A percentile compares a stretch with the other conserved stretches of the same genome.
Evolutionary conservation across 2,113 vertebrate species (phyloP).

Genomic region (Hystrix cristata): DNA sequence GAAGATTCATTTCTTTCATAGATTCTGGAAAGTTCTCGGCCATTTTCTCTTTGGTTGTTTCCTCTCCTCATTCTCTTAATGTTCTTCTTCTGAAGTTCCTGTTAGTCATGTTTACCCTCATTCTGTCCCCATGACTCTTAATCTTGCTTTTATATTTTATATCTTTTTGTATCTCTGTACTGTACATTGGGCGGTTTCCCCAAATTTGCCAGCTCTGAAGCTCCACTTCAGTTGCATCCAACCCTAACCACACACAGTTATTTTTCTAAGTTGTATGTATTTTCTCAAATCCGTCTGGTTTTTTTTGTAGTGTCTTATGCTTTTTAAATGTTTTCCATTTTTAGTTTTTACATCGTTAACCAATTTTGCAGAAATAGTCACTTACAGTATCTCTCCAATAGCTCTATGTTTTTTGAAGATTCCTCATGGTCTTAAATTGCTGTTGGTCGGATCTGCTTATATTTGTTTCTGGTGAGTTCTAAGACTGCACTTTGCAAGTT

Average conservation of each 20-base stretch:
- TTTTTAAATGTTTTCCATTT: background rate
- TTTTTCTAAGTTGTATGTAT: background rate
- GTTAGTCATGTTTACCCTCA: background rate
- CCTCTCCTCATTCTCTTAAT: background rate
- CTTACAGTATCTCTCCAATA: background rate
- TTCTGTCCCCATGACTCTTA: background rate
- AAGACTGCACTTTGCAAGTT: background rate
- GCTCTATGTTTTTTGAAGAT: background rate
- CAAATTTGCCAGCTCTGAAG: background rate
- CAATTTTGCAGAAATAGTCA: background rate
- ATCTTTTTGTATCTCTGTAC: background rate
- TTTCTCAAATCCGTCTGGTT: background rate
- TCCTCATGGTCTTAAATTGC: background rate
- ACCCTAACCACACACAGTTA: background rate
- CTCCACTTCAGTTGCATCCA: background rate
- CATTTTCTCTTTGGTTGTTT: conserved; percentile 50
- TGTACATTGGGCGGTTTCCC: background rate
- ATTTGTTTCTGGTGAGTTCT: background rate
- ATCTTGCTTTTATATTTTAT: background rate
- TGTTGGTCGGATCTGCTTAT: background rate
- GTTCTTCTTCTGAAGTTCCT: conserved; percentile 3
- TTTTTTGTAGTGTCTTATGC: background rate
- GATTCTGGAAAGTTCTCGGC: conserved; percentile 61
- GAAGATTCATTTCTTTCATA: conserved; percentile 58
- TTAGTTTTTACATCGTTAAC: background rate